Evolutionary conservation across 2,113 vertebrate genomes (phyloP).

Genomic region (Donacobius atricapilla): DNA sequence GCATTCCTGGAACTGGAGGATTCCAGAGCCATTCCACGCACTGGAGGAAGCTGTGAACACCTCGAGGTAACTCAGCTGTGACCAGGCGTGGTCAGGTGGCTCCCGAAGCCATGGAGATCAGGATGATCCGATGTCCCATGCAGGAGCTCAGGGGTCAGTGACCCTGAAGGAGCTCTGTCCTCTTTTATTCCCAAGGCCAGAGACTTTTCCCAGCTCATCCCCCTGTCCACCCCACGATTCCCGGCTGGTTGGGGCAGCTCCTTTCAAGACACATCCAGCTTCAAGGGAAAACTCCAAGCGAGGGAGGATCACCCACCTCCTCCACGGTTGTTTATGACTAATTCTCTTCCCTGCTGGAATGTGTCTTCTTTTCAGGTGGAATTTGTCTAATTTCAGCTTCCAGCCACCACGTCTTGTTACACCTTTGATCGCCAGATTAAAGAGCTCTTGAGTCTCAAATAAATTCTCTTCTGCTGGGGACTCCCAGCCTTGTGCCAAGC

Average conservation of each 20-base stretch:
- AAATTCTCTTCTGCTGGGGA: conserved; percentile 10
- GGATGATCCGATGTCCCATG: neutral
- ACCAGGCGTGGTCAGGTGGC: neutral
- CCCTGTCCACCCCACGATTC: neutral
- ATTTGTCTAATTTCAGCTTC: conserved; percentile 54
- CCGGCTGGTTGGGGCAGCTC: neutral
- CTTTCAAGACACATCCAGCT: neutral
- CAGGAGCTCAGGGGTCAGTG: neutral
- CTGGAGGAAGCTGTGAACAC: neutral
- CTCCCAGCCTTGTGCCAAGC: conserved; percentile 10
- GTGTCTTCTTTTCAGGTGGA: conserved; percentile 12
- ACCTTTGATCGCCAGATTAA: conserved; percentile 52
- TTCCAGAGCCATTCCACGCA: neutral
- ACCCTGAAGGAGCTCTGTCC: neutral
- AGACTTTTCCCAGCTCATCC: neutral
- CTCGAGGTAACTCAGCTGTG: neutral
- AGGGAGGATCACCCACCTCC: neutral
- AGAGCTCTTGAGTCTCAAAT: conserved; percentile 23
- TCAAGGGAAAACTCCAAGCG: neutral
- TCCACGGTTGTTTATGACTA: neutral
- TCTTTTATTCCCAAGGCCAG: neutral
- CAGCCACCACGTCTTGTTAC: neutral
- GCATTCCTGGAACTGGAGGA: neutral
- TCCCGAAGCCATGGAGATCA: neutral
- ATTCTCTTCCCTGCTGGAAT: neutral